A percentile compares a stretch with the other conserved stretches of the same genome.
Conservation (phyloP, 2,797 vertebrate species). For the Thaleichthys pacificus region DNA sequence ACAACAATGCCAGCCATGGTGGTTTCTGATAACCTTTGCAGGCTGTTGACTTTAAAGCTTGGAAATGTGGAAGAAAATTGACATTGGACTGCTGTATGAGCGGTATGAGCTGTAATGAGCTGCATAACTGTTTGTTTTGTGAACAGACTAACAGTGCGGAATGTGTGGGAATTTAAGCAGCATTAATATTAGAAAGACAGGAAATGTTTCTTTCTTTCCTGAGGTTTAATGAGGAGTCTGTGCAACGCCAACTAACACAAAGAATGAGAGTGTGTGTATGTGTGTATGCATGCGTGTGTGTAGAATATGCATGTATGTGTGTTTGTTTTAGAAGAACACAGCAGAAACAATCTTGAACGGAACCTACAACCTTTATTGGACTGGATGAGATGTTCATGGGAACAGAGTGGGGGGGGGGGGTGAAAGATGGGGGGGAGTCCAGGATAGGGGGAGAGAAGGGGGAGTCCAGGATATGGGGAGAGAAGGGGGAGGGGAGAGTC, state of each 20-base stretch:
- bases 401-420: constrained; percentile 31
- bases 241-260: not conserved
- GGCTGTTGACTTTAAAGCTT: no score
- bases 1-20: no score
- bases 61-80: not conserved
- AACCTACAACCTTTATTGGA: constrained; percentile 76
- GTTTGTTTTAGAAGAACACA: constrained; percentile 11
- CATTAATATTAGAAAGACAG: constrained; percentile 61
- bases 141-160: not conserved
- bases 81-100: constrained; percentile 36
- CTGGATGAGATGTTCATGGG: constrained; percentile 66
- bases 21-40: no score
- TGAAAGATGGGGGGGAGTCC: no score
- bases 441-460: constrained; percentile 19
- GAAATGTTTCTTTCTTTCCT: constrained; percentile 61
- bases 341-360: constrained; percentile 54
- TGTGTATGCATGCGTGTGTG: not conserved
- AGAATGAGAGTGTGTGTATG: not conserved
- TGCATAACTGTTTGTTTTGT: constrained; percentile 14
- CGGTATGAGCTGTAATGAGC: not conserved
- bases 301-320: constrained; percentile 1
- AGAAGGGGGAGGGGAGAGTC: constrained; percentile 13
- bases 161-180: constrained; percentile 45
- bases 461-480: constrained; percentile 23
- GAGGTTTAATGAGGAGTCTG: constrained; percentile 1